Evolutionary conservation across 1,140 invertebrate species (phyloP), one percentile per base, ranked within the genome.

Genomic region (Panonychus citri): DNA sequence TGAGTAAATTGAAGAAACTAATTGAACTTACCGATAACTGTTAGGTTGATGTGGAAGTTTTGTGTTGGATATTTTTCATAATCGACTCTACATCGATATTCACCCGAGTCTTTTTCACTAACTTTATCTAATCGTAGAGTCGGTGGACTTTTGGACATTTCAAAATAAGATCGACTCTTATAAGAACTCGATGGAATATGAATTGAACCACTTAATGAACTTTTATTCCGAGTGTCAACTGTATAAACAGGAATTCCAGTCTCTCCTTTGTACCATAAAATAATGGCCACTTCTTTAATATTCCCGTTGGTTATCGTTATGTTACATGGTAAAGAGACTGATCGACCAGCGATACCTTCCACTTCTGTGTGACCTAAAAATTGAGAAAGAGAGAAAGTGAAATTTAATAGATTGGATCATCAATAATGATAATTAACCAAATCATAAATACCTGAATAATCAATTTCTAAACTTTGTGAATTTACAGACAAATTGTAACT

Each of bases 61-160:
- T 59, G 76, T 3, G 85, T 88, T 0, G 83, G 83, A 12, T 84
- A 85, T 65, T 85, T 84, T 64, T 78, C 79, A 69, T 87, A 88
- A 68, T 89, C 86, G 3, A 88, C 85, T 57, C 86, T 74, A 68
- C 85, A 89, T 55, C 84, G 83, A 66, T 88, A 89, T 58, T 85
- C 75, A 15, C 83, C 85, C 65, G 84, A 82, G 66, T 89, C 86
- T 61, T 80, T 77, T 58, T 72, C 69, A 61, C 81, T 77, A 15
- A 87, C 81, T 25, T 79, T 78, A 61, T 82, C 79, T 34, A 90
- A 72, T 39, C 78, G 78, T 17, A 90, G 73, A 8, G 78, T 75
- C 0, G 84, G 82, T 2, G 84, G 75, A 12, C 54, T 49, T 8
- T 19, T 7, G n/a, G n/a, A 34, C 3, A 59, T 27, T 24, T 62